Conservation (phyloP, 2,888 invertebrate genomes). For the Neria commutata region DNA sequence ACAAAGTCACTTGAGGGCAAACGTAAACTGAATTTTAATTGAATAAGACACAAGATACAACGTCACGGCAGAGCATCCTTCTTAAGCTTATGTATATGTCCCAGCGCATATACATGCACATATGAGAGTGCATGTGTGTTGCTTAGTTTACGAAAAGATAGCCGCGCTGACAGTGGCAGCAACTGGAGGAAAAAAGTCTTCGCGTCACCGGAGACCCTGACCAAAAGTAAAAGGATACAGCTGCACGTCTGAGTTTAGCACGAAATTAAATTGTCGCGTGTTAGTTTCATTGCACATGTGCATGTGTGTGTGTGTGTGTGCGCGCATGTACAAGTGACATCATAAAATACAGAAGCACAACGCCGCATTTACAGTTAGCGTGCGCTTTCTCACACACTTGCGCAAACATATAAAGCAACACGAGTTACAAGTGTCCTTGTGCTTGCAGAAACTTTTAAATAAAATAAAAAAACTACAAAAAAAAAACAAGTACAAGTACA, state of each 20-base stretch:
- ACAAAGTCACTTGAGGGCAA: slow-evolving; percentile 15
- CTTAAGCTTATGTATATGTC: neutral
- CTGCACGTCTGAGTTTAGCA: neutral
- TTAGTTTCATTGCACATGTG: neutral
- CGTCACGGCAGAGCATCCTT: no score
- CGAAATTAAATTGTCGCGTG: slow-evolving; percentile 4
- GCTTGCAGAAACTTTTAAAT: no score
- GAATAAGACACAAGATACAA: slow-evolving; percentile 30
- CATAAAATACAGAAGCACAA: no score
- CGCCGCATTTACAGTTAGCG: neutral
- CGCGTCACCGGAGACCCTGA: neutral
- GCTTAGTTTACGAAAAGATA: neutral
- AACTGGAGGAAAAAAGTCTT: neutral
- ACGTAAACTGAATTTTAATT: slow-evolving; percentile 38
- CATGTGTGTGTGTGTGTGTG: neutral
- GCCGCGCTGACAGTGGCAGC: no score
- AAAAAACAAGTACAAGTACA: no score
- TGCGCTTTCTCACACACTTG: neutral
- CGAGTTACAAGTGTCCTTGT: neutral
- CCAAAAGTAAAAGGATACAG: neutral
- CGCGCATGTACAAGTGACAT: neutral
- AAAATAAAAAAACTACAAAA: no score
- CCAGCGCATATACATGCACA: neutral
- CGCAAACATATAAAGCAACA: no score
- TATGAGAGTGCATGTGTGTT: neutral